phyloP scores from a whole-genome alignment of 2,113 vertebrate species.

The Epinephelus cyanopodus region DNA sequence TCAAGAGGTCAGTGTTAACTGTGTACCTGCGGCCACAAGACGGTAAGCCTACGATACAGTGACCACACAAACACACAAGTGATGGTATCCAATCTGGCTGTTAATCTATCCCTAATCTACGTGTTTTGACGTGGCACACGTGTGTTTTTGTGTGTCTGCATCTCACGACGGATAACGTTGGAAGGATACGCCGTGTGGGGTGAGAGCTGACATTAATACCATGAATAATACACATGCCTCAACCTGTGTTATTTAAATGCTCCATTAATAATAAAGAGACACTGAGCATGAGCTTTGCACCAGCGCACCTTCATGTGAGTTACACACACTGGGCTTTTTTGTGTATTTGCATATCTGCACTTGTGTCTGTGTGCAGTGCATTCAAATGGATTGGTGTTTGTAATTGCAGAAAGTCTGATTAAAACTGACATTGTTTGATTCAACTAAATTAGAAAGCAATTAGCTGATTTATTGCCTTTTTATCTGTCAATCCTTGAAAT shows the following conservation, averaged over 20 bases:
- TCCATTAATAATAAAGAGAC: slow-evolving; percentile 41
- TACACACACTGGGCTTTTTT: neutral
- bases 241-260: slow-evolving; percentile 44
- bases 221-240: slow-evolving; percentile 42
- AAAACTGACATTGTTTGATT: slow-evolving; percentile 18
- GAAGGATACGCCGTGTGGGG: slow-evolving; percentile 9
- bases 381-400: neutral
- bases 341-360: slow-evolving; percentile 9
- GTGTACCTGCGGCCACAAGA: slow-evolving; percentile 29
- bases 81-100: slow-evolving; percentile 28
- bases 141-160: slow-evolving; percentile 6
- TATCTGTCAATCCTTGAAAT: slow-evolving; percentile 6
- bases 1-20: slow-evolving; percentile 20
- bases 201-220: slow-evolving; percentile 34
- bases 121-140: slow-evolving; percentile 12
- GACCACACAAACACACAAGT: slow-evolving; percentile 1
- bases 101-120: slow-evolving; percentile 39
- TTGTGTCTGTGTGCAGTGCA: neutral
- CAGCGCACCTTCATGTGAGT: neutral
- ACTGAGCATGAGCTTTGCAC: slow-evolving; percentile 15
- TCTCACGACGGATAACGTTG: neutral
- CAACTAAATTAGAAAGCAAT: slow-evolving; percentile 10
- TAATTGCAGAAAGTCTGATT: slow-evolving; percentile 4
- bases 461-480: slow-evolving; percentile 6
- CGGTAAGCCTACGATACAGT: slow-evolving; percentile 27